Percentiles rank a stretch among this genome's conserved stretches.
These are phyloP conservation scores for Bradypus variegatus DNA, from an alignment of 2,797 vertebrate genomes.

Conservation along the genomic window DNA sequence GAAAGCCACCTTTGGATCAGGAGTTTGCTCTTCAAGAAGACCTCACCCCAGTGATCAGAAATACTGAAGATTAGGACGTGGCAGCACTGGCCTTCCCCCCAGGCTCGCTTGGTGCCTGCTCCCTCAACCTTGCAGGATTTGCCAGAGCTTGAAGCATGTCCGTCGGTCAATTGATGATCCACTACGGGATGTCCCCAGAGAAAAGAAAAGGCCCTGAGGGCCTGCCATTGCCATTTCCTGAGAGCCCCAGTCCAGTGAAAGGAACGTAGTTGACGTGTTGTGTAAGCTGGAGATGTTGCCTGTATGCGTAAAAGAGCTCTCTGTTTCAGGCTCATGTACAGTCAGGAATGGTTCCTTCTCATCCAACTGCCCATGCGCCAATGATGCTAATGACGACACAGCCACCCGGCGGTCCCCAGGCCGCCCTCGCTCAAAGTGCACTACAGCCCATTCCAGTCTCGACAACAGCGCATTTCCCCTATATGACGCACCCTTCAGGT, in stretches of 20 bases:
- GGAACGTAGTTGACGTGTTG: constrained; percentile 64
- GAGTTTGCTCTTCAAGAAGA: background rate
- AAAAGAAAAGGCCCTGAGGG: constrained; percentile 9
- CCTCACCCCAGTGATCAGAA: background rate
- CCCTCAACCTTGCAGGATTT: background rate
- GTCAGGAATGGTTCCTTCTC: constrained; percentile 94
- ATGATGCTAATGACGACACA: constrained; percentile 99
- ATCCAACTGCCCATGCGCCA: constrained; percentile 88
- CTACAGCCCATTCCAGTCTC: constrained; percentile 98
- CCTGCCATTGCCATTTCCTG: constrained; percentile 10
- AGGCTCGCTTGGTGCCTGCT: background rate
- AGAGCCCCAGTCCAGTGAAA: constrained; percentile 34
- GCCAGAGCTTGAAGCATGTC: background rate
- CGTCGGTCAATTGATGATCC: background rate
- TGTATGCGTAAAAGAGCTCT: constrained; percentile 76
- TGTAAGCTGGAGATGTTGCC: constrained; percentile 69
- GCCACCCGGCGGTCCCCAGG: constrained; percentile 93
- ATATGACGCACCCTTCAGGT: constrained; percentile 98
- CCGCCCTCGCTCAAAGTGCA: constrained; percentile 88
- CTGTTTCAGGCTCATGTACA: constrained; percentile 96
- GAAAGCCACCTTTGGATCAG: background rate
- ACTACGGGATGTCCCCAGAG: constrained; percentile 4
- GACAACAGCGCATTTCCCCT: constrained; percentile 97
- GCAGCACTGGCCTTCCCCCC: background rate
- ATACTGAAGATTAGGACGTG: background rate